A percentile compares a stretch with the other conserved stretches of the same genome.
phyloP scores from a whole-genome alignment of 2,888 invertebrate species.

The Aromia moschata region DNA sequence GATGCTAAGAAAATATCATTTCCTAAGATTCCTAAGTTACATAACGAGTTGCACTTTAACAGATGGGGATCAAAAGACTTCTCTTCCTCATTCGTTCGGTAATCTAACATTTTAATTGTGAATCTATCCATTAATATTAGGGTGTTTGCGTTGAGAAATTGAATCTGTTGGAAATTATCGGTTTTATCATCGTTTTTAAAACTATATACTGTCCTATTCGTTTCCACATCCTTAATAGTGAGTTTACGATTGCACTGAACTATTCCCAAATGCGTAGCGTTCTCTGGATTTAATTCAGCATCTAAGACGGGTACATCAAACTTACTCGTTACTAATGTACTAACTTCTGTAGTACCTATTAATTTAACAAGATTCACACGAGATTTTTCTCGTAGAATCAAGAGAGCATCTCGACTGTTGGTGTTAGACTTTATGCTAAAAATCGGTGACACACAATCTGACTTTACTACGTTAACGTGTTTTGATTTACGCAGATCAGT shows the following conservation, averaged over 20 bases:
- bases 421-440: constrained; percentile 30
- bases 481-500: constrained; percentile 21
- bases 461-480: constrained; percentile 19
- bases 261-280: constrained; percentile 33
- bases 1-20: constrained; percentile 37
- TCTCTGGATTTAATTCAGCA: constrained; percentile 38
- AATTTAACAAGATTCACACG: constrained; percentile 29
- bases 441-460: constrained; percentile 24
- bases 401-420: constrained; percentile 22
- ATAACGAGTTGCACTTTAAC: constrained; percentile 43
- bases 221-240: constrained; percentile 36
- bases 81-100: constrained; percentile 27
- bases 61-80: constrained; percentile 40
- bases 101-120: constrained; percentile 38
- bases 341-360: constrained; percentile 13
- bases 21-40: constrained; percentile 36
- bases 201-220: constrained; percentile 25
- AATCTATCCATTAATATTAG: constrained; percentile 40
- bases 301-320: constrained; percentile 35
- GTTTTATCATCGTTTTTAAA: constrained; percentile 21
- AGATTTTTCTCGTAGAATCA: constrained; percentile 37
- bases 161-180: constrained; percentile 40
- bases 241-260: constrained; percentile 32
- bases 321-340: constrained; percentile 13
- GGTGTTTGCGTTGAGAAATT: constrained; percentile 36